phyloP scores from a whole-genome alignment of 2,888 invertebrate species.

The Euproctis similis region DNA sequence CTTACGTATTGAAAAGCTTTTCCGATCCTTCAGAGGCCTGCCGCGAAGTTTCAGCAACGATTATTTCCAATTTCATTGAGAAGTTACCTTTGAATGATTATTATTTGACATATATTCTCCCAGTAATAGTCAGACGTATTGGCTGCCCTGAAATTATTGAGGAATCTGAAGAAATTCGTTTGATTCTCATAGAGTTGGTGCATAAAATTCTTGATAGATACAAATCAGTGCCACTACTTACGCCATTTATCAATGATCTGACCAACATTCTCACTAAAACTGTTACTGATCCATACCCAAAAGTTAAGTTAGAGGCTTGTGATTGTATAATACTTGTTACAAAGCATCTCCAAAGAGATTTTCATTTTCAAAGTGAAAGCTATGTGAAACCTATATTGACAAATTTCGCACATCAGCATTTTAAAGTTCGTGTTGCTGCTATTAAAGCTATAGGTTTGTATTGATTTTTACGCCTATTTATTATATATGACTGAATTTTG shows the following conservation, averaged over 20 bases:
- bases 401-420: conserved; percentile 88
- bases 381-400: conserved; percentile 83
- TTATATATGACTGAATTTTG: no score
- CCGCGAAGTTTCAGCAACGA: conserved; percentile 73
- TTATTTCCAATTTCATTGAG: conserved; percentile 74
- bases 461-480: no score
- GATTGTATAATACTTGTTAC: conserved; percentile 81
- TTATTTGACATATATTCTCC: conserved; percentile 84
- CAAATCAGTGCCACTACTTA: conserved; percentile 73
- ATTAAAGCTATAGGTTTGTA: conserved; percentile 81
- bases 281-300: conserved; percentile 85
- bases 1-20: conserved; percentile 59
- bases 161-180: conserved; percentile 86
- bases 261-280: conserved; percentile 83
- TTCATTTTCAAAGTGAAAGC: conserved; percentile 84
- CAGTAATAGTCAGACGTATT: conserved; percentile 84
- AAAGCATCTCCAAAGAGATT: conserved; percentile 78
- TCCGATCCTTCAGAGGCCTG: conserved; percentile 79
- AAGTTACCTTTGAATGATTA: conserved; percentile 80
- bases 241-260: conserved; percentile 84
- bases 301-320: conserved; percentile 87
- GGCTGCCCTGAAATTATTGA: conserved; percentile 83
- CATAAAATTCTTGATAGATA: conserved; percentile 79
- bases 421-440: conserved; percentile 83
- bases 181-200: conserved; percentile 81